phyloP scores from a whole-genome alignment of 1,140 invertebrate genomes.

The Polyergus mexicanus region DNA sequence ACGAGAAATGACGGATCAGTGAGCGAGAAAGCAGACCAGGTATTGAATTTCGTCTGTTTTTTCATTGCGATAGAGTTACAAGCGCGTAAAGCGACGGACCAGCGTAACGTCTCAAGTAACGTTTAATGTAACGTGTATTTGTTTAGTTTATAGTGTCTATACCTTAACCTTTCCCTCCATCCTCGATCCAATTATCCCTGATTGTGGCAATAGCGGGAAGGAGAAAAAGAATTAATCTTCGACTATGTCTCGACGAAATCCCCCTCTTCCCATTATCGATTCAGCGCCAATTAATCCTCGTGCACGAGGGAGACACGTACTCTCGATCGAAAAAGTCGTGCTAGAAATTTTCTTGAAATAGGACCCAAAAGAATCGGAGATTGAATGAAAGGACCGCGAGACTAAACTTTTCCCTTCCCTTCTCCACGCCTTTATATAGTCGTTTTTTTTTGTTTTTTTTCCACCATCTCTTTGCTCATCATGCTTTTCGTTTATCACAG shows the following conservation, averaged over 20 bases:
- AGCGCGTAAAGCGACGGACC: constrained; percentile 52
- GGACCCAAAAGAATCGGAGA: constrained; percentile 76
- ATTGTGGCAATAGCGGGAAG: constrained; percentile 66
- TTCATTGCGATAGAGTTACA: constrained; percentile 27
- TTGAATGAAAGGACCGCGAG: constrained; percentile 64
- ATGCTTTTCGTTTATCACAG: constrained; percentile 33
- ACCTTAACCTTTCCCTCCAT: constrained; percentile 61
- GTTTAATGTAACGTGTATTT: constrained; percentile 82
- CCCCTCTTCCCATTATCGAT: constrained; percentile 54
- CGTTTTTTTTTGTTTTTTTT: neutral
- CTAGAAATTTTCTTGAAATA: constrained; percentile 76
- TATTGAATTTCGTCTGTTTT: constrained; percentile 34
- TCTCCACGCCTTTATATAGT: constrained; percentile 18
- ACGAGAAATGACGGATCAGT: constrained; percentile 8
- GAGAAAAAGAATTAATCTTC: constrained; percentile 70
- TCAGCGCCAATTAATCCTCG: constrained; percentile 63
- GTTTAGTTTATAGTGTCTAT: constrained; percentile 81
- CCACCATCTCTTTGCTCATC: neutral
- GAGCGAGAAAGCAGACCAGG: neutral
- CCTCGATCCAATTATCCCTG: constrained; percentile 33
- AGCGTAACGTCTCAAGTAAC: constrained; percentile 60
- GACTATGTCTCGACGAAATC: constrained; percentile 57
- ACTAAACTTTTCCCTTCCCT: constrained; percentile 57
- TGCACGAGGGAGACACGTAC: constrained; percentile 55
- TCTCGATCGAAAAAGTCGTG: constrained; percentile 65